Evolutionary conservation across 2,888 invertebrate genomes (phyloP), one percentile per base, ranked within the genome.

Genomic region (Pogonocherus hispidulus): DNA sequence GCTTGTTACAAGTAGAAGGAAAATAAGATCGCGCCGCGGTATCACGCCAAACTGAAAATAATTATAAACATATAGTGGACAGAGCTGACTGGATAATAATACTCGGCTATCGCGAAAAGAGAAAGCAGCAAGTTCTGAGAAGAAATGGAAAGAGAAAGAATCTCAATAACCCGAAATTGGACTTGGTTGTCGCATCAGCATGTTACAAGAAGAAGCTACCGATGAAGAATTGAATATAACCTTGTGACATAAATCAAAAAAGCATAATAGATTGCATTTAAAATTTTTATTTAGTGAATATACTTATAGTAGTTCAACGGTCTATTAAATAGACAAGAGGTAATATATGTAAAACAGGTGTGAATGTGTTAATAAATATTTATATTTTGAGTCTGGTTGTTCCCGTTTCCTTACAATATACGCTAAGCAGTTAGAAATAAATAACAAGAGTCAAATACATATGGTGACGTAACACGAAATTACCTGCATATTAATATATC

Each of bases 91-190:
- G 47, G 19, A 49, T 59, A 59, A 47, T 59, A 59, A 47, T 35
- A 47, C 59, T 27, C 22, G 3, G 65, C 62, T 56, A 66, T 71
- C 68, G 72, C 74, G 70, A 74, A 75, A 72, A 72, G 72, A 72
- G 73, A 74, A 77, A 75, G 75, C 74, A 73, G 64, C 56, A 69
- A 62, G 55, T 16, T 67, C 55, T 49, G 59, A 70, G 75, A 76
- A 74, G 75, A 71, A 73, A 76, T 75, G 71, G 54, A 63, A 57
- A 59, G 70, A 71, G 71, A 66, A 63, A 63, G 71, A 73, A 47
- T 66, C 9, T 56, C 59, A 57, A 63, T 67, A 69, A 60, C 69
- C 72, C 72, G 63, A 70, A 74, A 59, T 69, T 67, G 70, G 70
- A 71, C 70, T 72, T 69, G 71, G 70, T 71, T 64, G 11, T 41